Evolutionary conservation across 1,140 invertebrate genomes (phyloP).

Genomic region (Calliphora vicina): DNA sequence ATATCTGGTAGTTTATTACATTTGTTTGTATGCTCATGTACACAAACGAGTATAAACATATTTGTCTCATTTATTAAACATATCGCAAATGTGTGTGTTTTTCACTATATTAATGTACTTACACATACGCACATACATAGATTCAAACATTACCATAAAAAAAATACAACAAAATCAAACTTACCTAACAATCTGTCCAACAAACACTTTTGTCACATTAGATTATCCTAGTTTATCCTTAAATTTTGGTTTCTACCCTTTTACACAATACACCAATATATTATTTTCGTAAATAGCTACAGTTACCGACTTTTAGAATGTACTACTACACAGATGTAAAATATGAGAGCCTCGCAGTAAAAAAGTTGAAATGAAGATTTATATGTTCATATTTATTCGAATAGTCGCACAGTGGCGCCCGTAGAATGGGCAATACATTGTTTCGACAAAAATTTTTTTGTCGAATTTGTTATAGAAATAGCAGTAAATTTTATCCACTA

Average conservation of each 20-base stretch:
- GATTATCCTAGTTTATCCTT: constrained; percentile 38
- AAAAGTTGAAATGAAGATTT: no score
- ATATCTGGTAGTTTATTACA: constrained; percentile 23
- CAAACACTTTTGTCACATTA: constrained; percentile 35
- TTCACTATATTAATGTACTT: no score
- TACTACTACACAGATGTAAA: no score
- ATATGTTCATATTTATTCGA: no score
- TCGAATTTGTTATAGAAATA: no score
- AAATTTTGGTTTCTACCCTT: constrained; percentile 39
- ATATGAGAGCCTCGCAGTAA: no score
- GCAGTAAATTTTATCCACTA: no score
- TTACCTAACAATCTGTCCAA: neutral
- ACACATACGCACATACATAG: neutral
- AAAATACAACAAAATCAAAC: constrained; percentile 23
- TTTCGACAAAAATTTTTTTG: no score
- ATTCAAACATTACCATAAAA: neutral
- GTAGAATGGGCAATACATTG: no score
- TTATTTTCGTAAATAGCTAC: no score
- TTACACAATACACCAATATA: neutral
- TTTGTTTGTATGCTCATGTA: constrained; percentile 7
- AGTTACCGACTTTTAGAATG: no score
- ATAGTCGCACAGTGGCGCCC: no score
- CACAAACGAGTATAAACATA: neutral
- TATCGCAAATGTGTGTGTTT: neutral
- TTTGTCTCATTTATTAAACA: neutral